Conservation (phyloP, 2,113 vertebrate species). For the Perognathus longimembris region DNA sequence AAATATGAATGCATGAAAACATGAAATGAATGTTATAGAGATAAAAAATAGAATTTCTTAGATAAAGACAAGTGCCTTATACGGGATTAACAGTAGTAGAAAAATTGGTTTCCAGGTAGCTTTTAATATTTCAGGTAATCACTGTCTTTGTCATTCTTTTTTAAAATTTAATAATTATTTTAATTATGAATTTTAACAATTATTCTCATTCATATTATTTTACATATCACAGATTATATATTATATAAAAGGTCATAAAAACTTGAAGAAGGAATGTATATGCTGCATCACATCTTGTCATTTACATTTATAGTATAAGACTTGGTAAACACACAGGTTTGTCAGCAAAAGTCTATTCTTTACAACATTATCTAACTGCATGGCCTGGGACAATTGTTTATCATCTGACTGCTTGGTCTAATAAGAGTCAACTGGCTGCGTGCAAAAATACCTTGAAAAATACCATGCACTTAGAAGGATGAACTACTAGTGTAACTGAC, state of each 20-base stretch:
- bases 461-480: slow-evolving; percentile 41
- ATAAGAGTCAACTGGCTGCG: not conserved
- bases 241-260: slow-evolving; percentile 53
- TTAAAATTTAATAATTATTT: slow-evolving; percentile 59
- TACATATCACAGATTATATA: slow-evolving; percentile 40
- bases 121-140: not conserved
- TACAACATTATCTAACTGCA: not conserved
- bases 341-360: not conserved
- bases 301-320: not conserved
- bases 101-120: not conserved
- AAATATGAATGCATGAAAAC: not conserved
- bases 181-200: slow-evolving; percentile 68
- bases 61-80: not conserved
- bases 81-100: not conserved
- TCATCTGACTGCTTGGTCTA: slow-evolving; percentile 6
- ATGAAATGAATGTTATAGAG: not conserved
- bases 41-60: not conserved
- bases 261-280: not conserved
- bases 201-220: slow-evolving; percentile 41
- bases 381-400: slow-evolving; percentile 3
- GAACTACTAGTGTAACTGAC: slow-evolving; percentile 41
- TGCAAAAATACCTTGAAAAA: slow-evolving; percentile 56
- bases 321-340: not conserved
- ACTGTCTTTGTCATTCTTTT: too few relatives aligned
- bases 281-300: not conserved